Base-by-base conservation (phyloP, 1,140 invertebrate genomes). In the Philaenus spumarius region DNA sequence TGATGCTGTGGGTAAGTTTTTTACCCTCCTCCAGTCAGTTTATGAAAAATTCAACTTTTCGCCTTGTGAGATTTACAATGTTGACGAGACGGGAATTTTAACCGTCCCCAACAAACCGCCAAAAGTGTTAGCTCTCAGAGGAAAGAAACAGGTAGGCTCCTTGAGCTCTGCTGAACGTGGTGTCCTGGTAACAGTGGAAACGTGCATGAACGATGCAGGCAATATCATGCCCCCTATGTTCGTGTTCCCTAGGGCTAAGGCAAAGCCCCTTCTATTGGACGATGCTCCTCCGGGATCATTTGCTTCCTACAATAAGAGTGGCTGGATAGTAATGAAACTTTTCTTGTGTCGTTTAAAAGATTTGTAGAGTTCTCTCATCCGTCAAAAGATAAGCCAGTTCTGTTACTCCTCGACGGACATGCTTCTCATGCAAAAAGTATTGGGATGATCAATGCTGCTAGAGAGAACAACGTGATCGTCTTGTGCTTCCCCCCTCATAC, bases 341-440 rank as follows among this genome's bases (percentile, higher is more conserved):
- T 73, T 73, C 61, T 66, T 20, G 46, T 59, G 52, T 62, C 37
- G 54, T 53, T 65, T 40, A 40, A 60, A 26, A 53, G 54, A 43
- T 66, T 70, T 57, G 48, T 64, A 12, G 50, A 59, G 37, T 59
- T 66, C 56, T 59, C 61, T 3, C 39, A 63, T 24, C 58, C 63
- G 39, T 60, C 64, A 9, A 46, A 39, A 43, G 63, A 73, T 24
- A 61, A 64, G 24, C 70, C 69, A 34, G 67, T 71, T 56, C 63
- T 71, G 50, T 50, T 74, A 0, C 34, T 75, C 4, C 53, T 63
- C 46, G 73, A 75, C 63, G 69, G 66, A 26, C 73, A 74, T 56
- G 54, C 51, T 45, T 59, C 53, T 20, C 37, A 70, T 15, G 56
- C 62, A 46, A 64, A 66, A 58, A 75, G 70, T 63, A 46, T 76